Evolutionary conservation across 1,140 invertebrate species (phyloP).

Genomic region (Sesamia nonagrioides): DNA sequence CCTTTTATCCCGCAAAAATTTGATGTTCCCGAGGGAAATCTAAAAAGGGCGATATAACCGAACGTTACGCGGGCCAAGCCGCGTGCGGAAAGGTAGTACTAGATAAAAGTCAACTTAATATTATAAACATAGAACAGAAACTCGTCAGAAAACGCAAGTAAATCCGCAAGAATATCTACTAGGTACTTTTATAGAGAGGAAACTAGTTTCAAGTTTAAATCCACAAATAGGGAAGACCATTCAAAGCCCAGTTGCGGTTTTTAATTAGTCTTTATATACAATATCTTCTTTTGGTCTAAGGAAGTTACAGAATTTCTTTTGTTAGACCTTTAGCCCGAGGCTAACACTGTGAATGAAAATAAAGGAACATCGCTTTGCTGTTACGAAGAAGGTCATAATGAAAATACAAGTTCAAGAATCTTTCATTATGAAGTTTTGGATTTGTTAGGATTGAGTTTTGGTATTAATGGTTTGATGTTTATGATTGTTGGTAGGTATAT

Average conservation of each 20-base stretch:
- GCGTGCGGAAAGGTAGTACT: too few relatives aligned
- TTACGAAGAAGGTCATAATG: not conserved
- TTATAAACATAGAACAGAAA: too few relatives aligned
- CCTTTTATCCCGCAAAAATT: too few relatives aligned
- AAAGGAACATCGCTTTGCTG: not conserved
- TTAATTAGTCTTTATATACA: conserved; percentile 14
- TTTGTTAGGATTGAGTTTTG: not conserved
- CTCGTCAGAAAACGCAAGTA: not conserved
- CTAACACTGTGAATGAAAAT: not conserved
- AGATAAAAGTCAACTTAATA: too few relatives aligned
- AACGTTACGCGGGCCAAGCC: too few relatives aligned
- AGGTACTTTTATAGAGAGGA: not conserved
- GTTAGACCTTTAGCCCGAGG: conserved; percentile 7
- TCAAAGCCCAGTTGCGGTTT: not conserved
- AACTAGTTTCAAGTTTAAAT: not conserved
- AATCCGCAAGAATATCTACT: not conserved
- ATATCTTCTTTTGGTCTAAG: not conserved
- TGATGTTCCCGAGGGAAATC: too few relatives aligned
- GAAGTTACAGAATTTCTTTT: conserved; percentile 25
- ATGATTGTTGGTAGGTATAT: not conserved
- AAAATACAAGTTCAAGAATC: conserved; percentile 8
- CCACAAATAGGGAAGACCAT: not conserved
- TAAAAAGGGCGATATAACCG: too few relatives aligned
- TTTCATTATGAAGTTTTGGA: conserved; percentile 1
- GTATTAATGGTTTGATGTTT: not conserved